These are phyloP conservation scores for Hormaphis cornu DNA, from an alignment of 1,140 invertebrate species.

Conservation along the genomic window DNA sequence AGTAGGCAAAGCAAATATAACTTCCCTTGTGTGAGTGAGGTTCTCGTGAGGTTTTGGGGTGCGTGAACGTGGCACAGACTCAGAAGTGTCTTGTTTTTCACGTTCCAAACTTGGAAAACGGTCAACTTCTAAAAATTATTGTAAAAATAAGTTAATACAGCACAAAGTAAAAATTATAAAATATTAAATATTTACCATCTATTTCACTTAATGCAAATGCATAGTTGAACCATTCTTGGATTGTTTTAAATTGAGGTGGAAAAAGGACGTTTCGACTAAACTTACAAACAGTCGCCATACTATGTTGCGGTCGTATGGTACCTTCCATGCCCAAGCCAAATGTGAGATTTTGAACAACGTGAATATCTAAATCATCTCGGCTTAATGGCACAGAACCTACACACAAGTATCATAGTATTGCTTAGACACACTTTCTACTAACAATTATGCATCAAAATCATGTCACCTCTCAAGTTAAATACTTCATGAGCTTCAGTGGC, in stretches of 20 bases:
- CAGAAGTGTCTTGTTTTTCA: conserved; percentile 41
- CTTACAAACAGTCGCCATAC: conserved; percentile 85
- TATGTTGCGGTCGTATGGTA: conserved; percentile 58
- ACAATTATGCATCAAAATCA: background rate
- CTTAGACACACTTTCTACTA: background rate
- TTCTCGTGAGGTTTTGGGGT: conserved; percentile 57
- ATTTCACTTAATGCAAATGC: conserved; percentile 88
- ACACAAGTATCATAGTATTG: background rate
- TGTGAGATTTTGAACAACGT: conserved; percentile 78
- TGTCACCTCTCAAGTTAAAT: conserved; percentile 1
- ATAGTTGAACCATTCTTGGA: conserved; percentile 95
- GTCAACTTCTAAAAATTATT: conserved; percentile 63
- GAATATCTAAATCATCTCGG: conserved; percentile 46
- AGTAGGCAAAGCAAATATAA: conserved; percentile 88
- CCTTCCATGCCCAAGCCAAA: conserved; percentile 70
- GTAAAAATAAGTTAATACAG: conserved; percentile 1
- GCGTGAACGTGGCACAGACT: conserved; percentile 38
- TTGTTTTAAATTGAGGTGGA: conserved; percentile 85
- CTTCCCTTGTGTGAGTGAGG: conserved; percentile 81
- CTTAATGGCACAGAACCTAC: conserved; percentile 4
- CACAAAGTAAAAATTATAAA: background rate
- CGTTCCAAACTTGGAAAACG: conserved; percentile 77
- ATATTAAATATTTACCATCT: conserved; percentile 63
- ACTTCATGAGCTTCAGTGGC: conserved; percentile 87
- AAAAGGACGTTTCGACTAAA: conserved; percentile 84